phyloP scores from a whole-genome alignment of 2,797 vertebrate species.

The Loriculus beryllinus region DNA sequence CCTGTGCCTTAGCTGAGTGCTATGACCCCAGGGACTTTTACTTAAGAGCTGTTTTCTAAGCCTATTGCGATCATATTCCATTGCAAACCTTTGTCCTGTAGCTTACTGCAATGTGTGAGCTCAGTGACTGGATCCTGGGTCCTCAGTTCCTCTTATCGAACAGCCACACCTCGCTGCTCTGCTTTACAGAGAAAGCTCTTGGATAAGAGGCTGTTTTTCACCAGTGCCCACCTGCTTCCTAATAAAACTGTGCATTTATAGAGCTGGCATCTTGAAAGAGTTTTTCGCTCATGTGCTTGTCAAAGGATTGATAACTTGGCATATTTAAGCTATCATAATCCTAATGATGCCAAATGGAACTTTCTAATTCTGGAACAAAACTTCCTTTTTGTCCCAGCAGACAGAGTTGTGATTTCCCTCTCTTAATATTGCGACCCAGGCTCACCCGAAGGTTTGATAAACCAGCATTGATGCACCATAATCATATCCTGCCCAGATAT shows the following conservation, averaged over 20 bases:
- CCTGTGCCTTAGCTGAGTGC: neutral
- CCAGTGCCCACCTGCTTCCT: neutral
- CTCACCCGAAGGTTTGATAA: neutral
- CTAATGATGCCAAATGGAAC: neutral
- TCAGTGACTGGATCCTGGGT: neutral
- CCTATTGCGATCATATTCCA: neutral
- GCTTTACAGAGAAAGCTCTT: neutral
- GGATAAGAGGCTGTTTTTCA: neutral
- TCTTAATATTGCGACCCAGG: neutral
- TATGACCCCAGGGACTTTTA: neutral
- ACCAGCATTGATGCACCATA: neutral
- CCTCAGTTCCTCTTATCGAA: neutral
- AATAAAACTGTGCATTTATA: constrained; percentile 7
- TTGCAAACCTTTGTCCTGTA: constrained; percentile 42
- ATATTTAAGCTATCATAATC: neutral
- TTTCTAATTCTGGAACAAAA: neutral
- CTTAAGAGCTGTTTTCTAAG: neutral
- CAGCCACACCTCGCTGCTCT: neutral
- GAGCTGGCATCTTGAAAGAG: neutral
- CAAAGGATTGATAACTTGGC: neutral
- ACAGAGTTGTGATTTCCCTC: neutral
- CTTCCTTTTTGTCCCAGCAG: neutral
- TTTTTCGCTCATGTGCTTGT: neutral
- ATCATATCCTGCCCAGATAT: neutral
- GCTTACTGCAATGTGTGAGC: neutral